Percentiles rank a stretch among this genome's conserved stretches.
Conservation (phyloP, 2,113 vertebrate species). For the Micronycteris hirsuta region DNA sequence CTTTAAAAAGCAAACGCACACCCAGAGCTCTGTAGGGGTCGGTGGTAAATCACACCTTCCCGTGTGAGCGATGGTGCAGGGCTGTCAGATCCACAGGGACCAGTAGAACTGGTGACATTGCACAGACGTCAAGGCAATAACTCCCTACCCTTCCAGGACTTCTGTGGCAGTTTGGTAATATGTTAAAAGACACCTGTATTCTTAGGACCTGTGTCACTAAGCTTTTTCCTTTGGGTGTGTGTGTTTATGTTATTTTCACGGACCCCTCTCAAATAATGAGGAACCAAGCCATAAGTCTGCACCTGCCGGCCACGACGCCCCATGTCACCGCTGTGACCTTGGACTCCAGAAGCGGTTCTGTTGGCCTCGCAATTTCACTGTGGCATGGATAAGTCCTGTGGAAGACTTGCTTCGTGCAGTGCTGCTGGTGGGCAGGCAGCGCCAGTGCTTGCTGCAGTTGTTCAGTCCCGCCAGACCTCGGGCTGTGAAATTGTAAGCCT, state of each 20-base stretch:
- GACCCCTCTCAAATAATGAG: background rate
- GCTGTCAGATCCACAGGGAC: background rate
- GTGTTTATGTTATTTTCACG: conserved; percentile 10
- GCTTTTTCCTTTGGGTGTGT: background rate
- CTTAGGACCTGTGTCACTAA: background rate
- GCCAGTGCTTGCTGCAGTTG: background rate
- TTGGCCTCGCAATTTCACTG: background rate
- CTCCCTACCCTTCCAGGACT: background rate
- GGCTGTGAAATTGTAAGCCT: background rate
- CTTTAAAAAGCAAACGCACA: background rate
- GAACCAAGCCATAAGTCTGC: conserved; percentile 51
- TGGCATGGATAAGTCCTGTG: conserved; percentile 10
- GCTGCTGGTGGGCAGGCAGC: background rate
- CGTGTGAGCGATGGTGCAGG: background rate
- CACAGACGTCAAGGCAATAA: background rate
- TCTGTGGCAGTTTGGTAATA: background rate
- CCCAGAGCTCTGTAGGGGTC: background rate
- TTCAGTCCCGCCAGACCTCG: background rate
- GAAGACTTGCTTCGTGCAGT: background rate
- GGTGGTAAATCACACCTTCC: background rate
- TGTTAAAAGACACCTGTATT: background rate
- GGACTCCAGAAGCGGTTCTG: background rate
- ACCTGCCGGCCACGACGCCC: background rate
- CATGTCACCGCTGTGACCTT: background rate
- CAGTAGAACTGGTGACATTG: background rate